Conservation (phyloP, 64 coral and sea anemone species). For the Dendronephthya gigantea region DNA sequence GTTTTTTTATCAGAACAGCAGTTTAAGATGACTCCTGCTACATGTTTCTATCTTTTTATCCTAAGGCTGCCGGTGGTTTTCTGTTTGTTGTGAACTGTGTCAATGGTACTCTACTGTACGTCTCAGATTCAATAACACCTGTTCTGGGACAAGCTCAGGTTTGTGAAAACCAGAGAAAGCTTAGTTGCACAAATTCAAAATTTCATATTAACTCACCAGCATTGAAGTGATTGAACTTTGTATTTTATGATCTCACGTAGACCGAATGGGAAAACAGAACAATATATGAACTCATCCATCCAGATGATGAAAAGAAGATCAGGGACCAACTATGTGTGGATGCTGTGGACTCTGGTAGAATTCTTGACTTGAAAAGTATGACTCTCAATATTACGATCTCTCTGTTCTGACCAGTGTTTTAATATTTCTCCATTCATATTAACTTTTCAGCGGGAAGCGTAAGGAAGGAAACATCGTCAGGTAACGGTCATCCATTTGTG, state of each 20-base stretch:
- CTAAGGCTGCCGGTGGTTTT: conserved; percentile 92
- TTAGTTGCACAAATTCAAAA: too few relatives aligned
- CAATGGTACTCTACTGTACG: conserved; percentile 74
- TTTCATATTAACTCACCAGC: too few relatives aligned
- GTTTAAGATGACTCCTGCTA: neutral
- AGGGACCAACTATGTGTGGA: conserved; percentile 76
- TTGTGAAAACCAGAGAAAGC: neutral
- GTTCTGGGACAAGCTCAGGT: conserved; percentile 83
- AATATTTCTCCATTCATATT: neutral
- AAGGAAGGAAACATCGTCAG: conserved; percentile 63
- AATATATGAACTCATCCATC: conserved; percentile 81
- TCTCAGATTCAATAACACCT: conserved; percentile 91
- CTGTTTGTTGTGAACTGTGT: conserved; percentile 89
- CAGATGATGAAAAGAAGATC: conserved; percentile 85
- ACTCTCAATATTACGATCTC: neutral
- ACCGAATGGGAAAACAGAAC: conserved; percentile 80
- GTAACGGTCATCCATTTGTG: too few relatives aligned
- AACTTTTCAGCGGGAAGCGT: conserved; percentile 79
- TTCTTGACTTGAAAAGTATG: conserved; percentile 92
- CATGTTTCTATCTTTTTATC: neutral
- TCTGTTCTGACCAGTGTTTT: neutral
- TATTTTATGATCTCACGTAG: conserved; percentile 18
- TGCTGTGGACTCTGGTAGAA: conserved; percentile 86
- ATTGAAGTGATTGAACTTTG: neutral
- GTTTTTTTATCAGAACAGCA: neutral